phyloP scores from a whole-genome alignment of 1,140 invertebrate species.

The Zaprionus ghesquierei region DNA sequence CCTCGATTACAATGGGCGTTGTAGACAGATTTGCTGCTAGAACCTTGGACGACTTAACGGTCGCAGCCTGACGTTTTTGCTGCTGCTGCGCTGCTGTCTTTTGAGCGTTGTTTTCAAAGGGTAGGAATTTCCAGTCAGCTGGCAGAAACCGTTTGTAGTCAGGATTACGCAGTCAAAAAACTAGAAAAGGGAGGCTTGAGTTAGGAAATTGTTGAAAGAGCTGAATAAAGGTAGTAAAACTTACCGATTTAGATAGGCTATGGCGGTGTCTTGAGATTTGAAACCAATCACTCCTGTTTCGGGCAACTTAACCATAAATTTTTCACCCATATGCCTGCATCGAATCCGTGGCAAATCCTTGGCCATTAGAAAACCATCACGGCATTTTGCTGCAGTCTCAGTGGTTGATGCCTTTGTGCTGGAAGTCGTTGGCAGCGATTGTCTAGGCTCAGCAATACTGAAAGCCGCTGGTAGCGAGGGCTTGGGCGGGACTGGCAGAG shows the following conservation, averaged over 20 bases:
- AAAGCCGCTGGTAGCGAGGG: too few relatives aligned
- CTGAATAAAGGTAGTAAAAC: not conserved
- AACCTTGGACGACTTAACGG: conserved; percentile 19
- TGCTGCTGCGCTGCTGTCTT: not conserved
- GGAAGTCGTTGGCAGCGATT: not conserved
- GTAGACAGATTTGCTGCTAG: not conserved
- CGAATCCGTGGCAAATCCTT: conserved; percentile 44
- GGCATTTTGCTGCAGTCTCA: not conserved
- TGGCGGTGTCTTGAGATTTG: conserved; percentile 15
- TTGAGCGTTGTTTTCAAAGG: conserved; percentile 5
- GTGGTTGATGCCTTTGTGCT: not conserved
- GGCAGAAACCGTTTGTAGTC: conserved; percentile 13
- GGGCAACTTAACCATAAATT: conserved; percentile 51
- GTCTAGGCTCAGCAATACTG: not conserved
- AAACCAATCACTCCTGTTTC: conserved; percentile 38
- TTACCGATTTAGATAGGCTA: conserved; percentile 51
- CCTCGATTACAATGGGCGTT: conserved; percentile 61
- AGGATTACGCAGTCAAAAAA: not conserved
- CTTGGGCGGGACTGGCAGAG: conserved; percentile 1
- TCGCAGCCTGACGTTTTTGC: not conserved
- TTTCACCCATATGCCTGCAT: conserved; percentile 31
- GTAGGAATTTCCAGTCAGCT: conserved; percentile 50
- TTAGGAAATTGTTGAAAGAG: not conserved
- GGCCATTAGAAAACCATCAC: conserved; percentile 51
- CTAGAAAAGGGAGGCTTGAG: conserved; percentile 5